Evolutionary conservation across 1,140 invertebrate species (phyloP), one percentile per base, ranked within the genome.

Genomic region (Copidosoma floridanum): DNA sequence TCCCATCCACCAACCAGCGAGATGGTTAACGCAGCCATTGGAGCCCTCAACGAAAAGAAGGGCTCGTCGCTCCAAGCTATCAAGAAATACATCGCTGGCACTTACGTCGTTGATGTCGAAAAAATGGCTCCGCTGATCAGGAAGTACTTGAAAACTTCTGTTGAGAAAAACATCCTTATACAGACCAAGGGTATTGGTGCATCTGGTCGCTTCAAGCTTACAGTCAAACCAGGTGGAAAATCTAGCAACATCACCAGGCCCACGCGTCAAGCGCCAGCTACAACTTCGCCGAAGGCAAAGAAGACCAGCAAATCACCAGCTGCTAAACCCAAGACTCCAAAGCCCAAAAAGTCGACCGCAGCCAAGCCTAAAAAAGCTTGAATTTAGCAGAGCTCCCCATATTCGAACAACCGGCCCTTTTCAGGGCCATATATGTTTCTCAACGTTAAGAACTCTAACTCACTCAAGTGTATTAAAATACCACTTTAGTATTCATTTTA

Each of bases 51-150:
- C 24, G 84, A 84, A 57, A 71, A 78, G 10, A 73, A 72, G 14
- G 83, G 84, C 6, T 83, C 82, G 0, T 84, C 83, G 0, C 65
- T 83, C 1, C 78, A 81, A 48, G 82, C 82, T 12, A 84, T 85
- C 66, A 83, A 84, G 61, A 85, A 85, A 65, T 85, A 83, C 70
- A 82, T 84, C 37, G 64, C 70, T 0, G 63, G 74, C 1, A 79
- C 69, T 7, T 82, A 81, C 71, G 81, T 81, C 52, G 68, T 83
- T 3, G 82, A 82, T 53, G 70, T 72, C n/a, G 75, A 81, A 3
- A 81, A 79, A 61, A 56, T 68, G 23, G 65, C 72, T 0, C 71
- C 73, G 1, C 80, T 77, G 61, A 81, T 80, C 52, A 73, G 74
- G 29, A 79, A 77, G 46, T 79, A 77, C 62, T 47, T 83, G 18